These are phyloP conservation scores for Cynoglossus semilaevis DNA, from an alignment of 2,113 vertebrate genomes.

Conservation along the genomic window DNA sequence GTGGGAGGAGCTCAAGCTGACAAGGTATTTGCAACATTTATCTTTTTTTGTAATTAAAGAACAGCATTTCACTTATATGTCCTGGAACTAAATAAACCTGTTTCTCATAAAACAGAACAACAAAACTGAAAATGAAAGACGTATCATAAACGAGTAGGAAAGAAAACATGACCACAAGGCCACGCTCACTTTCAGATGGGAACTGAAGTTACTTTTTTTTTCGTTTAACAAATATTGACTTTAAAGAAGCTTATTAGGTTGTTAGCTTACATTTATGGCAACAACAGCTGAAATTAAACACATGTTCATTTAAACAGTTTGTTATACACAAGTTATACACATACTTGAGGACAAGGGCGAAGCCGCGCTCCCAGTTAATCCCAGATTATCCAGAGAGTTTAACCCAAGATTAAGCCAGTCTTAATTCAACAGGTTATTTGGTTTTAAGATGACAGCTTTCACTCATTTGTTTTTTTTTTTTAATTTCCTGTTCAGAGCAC, in stretches of 20 bases:
- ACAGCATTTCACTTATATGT: not conserved
- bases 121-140: too few species aligned
- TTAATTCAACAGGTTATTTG: too few species aligned
- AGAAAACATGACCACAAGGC: too few species aligned
- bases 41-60: not conserved
- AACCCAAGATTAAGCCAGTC: too few species aligned
- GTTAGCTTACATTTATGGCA: constrained; percentile 61
- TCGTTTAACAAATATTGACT: constrained; percentile 58
- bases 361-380: not conserved
- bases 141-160: too few species aligned
- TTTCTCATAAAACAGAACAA: too few species aligned
- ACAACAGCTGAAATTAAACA: constrained; percentile 63
- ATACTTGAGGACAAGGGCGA: constrained; percentile 78
- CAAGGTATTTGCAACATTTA: not conserved
- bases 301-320: constrained; percentile 67
- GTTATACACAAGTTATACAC: constrained; percentile 76
- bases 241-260: constrained; percentile 67
- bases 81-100: too few species aligned
- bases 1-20: not conserved
- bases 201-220: not conserved
- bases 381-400: too few species aligned
- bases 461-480: too few species aligned
- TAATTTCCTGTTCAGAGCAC: too few species aligned
- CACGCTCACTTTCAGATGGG: not conserved
- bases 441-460: too few species aligned